Conservation (phyloP, 2,797 vertebrate species). For the Aphelocoma californica region DNA sequence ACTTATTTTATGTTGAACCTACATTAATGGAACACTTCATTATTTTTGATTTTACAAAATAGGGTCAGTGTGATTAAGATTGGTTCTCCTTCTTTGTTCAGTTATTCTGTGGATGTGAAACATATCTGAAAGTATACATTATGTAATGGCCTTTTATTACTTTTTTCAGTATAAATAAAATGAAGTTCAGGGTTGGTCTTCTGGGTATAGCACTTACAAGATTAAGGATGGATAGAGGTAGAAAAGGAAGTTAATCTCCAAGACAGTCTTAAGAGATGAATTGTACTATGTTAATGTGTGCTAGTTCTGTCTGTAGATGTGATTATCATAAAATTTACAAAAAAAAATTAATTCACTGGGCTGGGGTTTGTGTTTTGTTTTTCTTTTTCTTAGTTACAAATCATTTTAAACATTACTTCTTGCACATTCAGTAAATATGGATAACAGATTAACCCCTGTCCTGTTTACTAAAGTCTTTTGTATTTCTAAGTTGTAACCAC, state of each 20-base stretch:
- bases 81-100: not conserved
- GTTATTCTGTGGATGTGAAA: not conserved
- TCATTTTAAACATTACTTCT: not conserved
- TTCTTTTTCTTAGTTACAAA: not conserved
- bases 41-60: not conserved
- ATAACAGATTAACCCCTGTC: not conserved
- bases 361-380: not conserved
- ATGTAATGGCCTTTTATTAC: not conserved
- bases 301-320: conserved; percentile 30
- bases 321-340: not conserved
- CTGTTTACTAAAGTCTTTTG: not conserved
- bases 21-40: not conserved
- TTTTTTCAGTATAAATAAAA: not conserved
- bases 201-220: not conserved
- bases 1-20: not conserved
- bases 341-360: not conserved
- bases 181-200: not conserved
- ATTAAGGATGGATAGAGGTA: conserved; percentile 3
- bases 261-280: not conserved
- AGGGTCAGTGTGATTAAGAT: not conserved
- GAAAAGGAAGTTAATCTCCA: conserved; percentile 15
- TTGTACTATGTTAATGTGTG: conserved; percentile 31
- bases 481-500: not conserved
- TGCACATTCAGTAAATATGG: not conserved
- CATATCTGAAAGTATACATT: not conserved